phyloP scores from a whole-genome alignment of 2,888 invertebrate species.

The Athalia circularis region DNA sequence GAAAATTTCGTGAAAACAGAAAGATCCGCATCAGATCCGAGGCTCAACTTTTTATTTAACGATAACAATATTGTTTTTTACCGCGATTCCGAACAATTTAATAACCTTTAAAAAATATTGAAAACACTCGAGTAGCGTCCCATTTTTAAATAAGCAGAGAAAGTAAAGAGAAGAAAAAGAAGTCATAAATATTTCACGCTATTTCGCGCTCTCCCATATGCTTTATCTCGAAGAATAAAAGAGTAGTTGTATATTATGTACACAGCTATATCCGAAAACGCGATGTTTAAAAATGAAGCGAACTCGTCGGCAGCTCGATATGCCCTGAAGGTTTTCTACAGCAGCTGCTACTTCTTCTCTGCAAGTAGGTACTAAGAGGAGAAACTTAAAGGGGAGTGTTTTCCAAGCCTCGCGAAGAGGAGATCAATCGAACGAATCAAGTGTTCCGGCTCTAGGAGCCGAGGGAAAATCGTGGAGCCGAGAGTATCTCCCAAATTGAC shows the following conservation, averaged over 20 bases:
- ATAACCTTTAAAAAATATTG: too few relatives aligned
- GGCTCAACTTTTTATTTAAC: too few relatives aligned
- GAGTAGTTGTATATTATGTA: not conserved
- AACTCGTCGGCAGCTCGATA: slow-evolving; percentile 11
- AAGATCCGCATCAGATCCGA: too few relatives aligned
- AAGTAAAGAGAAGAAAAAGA: not conserved
- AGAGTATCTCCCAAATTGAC: slow-evolving; percentile 26
- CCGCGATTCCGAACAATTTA: too few relatives aligned
- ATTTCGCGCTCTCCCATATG: too few relatives aligned
- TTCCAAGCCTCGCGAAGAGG: slow-evolving; percentile 25
- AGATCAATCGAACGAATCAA: slow-evolving; percentile 39
- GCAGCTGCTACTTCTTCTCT: slow-evolving; percentile 12
- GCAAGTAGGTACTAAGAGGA: slow-evolving; percentile 30
- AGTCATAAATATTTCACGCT: not conserved
- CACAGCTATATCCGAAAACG: not conserved
- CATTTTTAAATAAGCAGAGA: not conserved
- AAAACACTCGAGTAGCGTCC: not conserved
- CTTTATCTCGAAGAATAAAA: not conserved
- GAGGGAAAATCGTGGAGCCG: slow-evolving; percentile 15
- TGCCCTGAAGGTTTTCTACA: slow-evolving; percentile 4
- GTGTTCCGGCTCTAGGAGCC: slow-evolving; percentile 34
- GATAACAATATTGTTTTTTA: too few relatives aligned
- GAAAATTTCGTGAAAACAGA: too few relatives aligned
- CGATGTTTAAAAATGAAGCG: slow-evolving; percentile 4
- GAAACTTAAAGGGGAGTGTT: slow-evolving; percentile 26